A percentile compares a stretch with the other conserved stretches of the same genome.
phyloP scores from a whole-genome alignment of 2,888 invertebrate species.

The Dryadula phaetusa region DNA sequence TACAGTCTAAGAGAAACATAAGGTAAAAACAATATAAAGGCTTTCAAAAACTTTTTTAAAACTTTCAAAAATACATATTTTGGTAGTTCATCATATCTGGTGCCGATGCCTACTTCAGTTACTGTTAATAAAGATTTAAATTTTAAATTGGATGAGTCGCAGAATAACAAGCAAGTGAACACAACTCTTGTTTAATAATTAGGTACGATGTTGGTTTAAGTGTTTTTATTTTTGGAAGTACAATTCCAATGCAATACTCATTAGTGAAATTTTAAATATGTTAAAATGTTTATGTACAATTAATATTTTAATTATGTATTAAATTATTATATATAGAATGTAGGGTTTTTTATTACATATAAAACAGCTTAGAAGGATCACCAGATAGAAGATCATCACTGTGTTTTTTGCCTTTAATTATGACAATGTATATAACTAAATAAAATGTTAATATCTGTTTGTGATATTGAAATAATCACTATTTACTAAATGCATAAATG shows the following conservation, averaged over 20 bases:
- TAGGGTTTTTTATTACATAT: no score
- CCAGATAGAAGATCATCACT: no score
- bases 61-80: neutral
- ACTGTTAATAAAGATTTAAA: neutral
- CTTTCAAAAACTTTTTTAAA: neutral
- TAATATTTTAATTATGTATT: no score
- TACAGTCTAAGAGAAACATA: no score
- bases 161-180: constrained; percentile 7
- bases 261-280: neutral
- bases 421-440: no score
- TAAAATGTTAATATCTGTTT: no score
- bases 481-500: no score
- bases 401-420: no score
- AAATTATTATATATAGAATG: no score
- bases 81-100: neutral
- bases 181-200: constrained; percentile 5
- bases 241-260: neutral
- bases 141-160: constrained; percentile 16
- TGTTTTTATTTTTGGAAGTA: neutral
- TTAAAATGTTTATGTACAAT: neutral
- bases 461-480: no score
- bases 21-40: neutral
- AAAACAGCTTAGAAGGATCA: no score
- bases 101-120: neutral
- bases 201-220: neutral